Base-by-base conservation (phyloP, 2,888 invertebrate genomes). In the Smittia sp. region DNA sequence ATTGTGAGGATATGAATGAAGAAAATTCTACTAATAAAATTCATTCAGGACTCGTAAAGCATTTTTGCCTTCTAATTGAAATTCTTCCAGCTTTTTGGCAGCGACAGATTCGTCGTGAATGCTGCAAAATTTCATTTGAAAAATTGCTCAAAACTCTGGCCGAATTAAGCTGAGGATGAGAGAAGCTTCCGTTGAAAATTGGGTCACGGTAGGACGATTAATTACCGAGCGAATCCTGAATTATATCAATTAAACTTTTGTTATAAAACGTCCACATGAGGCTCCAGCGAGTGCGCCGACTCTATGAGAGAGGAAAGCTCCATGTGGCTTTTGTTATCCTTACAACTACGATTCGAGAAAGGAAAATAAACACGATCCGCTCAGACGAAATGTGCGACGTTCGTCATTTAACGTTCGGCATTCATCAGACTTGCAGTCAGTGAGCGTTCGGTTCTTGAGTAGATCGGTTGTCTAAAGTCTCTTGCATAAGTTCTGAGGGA, bases 301-400 rank as follows among this genome's bases (percentile, higher is more conserved):
- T 4, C 20, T 22, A 22, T n/a, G 63, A 63, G 63, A 63, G 25
- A 20, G 7, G 15, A 22, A 63, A 63, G 25, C 24, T 63, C 63
- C 63, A 63, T 27, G 27, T 63, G 63, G 63, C 25, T 27, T 63
- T 63, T 63, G 63, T 27, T 63, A 27, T 63, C 63, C 63, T 25
- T 63, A n/a, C 39, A 39, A 39, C n/a, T 46, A 20, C 58, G 13
- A 18, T 7, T 20, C 22, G 20, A 58, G 22, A 58, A 58, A 22
- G 20, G 20, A 58, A 58, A 58, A 58, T 9, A 58, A 58, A 22
- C 22, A 38, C 38, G 38, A 38, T 11, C 11, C 38, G 6, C 38
- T 38, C 11, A n/a, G 38, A 38, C 38, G 11, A 38, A 38, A 15
- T 52, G 52, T 52, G 52, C 15, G 15, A 52, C 7, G 6, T 52